Evolutionary conservation across 2,888 invertebrate genomes (phyloP).

Genomic region (Zygogramma bicolorata): DNA sequence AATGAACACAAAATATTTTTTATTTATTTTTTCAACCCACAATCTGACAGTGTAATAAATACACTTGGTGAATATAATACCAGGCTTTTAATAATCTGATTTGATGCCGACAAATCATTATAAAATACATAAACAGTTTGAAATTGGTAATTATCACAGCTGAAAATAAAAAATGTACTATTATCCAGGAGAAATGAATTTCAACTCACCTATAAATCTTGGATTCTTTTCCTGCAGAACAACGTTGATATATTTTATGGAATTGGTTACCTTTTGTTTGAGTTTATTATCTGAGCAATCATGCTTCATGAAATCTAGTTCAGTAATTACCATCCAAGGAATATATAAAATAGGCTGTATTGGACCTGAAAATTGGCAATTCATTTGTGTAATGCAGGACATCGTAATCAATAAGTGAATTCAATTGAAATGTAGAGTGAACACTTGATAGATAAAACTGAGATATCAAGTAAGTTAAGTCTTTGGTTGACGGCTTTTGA

Average conservation of each 20-base stretch:
- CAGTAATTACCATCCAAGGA: conserved; percentile 74
- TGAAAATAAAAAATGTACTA: conserved; percentile 12
- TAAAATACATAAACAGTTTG: too few relatives aligned
- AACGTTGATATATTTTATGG: conserved; percentile 71
- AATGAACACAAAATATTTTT: too few relatives aligned
- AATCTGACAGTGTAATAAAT: too few relatives aligned
- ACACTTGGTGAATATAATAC: too few relatives aligned
- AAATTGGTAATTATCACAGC: background rate
- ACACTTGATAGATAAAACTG: too few relatives aligned
- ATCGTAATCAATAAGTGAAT: too few relatives aligned
- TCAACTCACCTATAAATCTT: conserved; percentile 50
- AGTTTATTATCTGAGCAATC: conserved; percentile 25
- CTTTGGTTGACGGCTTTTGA: too few relatives aligned
- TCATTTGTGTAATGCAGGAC: background rate
- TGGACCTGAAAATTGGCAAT: conserved; percentile 48
- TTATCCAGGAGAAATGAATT: background rate
- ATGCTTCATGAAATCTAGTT: conserved; percentile 71
- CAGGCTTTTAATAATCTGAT: too few relatives aligned
- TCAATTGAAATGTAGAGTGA: too few relatives aligned
- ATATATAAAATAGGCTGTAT: conserved; percentile 67
- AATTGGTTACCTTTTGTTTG: conserved; percentile 29
- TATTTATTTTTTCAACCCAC: too few relatives aligned
- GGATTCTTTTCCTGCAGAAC: conserved; percentile 63
- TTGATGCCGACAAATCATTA: too few relatives aligned
- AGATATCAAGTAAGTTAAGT: too few relatives aligned